Percentiles rank a stretch among this genome's conserved stretches.
Conservation (phyloP, 2,888 invertebrate genomes). For the Harpalus rufipes region DNA sequence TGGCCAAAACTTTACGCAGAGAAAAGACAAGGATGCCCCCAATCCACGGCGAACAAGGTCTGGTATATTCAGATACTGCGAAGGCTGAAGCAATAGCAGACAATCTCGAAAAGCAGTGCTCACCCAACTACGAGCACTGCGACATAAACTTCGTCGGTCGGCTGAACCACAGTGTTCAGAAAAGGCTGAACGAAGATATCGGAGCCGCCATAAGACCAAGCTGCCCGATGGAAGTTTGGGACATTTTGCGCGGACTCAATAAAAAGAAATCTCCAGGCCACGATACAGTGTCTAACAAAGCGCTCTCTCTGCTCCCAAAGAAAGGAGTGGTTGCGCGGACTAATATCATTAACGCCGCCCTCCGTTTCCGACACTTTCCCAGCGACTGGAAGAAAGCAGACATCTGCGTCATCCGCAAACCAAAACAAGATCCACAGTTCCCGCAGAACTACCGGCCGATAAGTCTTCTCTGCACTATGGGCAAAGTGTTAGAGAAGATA, state of each 20-base stretch:
- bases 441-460: conserved; percentile 71
- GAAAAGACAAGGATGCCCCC: conserved; percentile 21
- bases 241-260: not conserved
- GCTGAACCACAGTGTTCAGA: conserved; percentile 15
- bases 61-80: conserved; percentile 46
- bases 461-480: conserved; percentile 37
- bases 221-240: conserved; percentile 5
- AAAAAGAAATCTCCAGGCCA: conserved; percentile 63
- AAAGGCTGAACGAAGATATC: not conserved
- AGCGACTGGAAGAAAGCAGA: conserved; percentile 61
- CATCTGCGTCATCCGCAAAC: conserved; percentile 60
- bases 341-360: conserved; percentile 50
- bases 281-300: conserved; percentile 35
- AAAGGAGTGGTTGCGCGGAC: conserved; percentile 11
- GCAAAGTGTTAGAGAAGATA: no score
- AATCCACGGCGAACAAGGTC: conserved; percentile 47
- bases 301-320: conserved; percentile 22
- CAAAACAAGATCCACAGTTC: conserved; percentile 27
- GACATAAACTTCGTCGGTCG: conserved; percentile 31
- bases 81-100: conserved; percentile 57
- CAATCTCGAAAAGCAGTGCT: conserved; percentile 31
- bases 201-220: conserved; percentile 12
- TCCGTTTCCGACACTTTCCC: conserved; percentile 55
- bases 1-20: conserved; percentile 23
- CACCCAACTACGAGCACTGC: conserved; percentile 32